These are phyloP conservation scores for Monoplex corrugatus DNA, from an alignment of 2,888 invertebrate genomes.

Conservation along the genomic window DNA sequence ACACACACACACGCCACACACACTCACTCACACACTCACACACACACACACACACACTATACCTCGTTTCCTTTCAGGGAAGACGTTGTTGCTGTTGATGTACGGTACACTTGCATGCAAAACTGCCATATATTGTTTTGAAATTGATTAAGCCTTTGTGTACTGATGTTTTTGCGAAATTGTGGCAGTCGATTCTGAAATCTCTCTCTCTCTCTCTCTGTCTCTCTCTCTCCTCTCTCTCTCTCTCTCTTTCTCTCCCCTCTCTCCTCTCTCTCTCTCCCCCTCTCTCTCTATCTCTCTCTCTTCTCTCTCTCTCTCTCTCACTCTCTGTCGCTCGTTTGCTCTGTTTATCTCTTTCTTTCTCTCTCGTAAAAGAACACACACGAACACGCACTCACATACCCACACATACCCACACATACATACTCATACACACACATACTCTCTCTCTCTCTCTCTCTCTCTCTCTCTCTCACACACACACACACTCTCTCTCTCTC, in stretches of 20 bases:
- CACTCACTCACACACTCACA: no score
- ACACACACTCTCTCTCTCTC: constrained; percentile 31
- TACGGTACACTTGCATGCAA: no score
- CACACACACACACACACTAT: no score
- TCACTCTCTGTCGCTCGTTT: no score
- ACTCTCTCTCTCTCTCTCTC: not conserved
- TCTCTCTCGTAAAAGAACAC: not conserved
- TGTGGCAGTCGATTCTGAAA: no score
- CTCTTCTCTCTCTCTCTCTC: not conserved
- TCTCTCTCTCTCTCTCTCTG: not conserved
- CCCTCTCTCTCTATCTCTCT: not conserved
- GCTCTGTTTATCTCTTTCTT: no score
- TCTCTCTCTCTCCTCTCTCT: not conserved
- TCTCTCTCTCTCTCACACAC: not conserved
- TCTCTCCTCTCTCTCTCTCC: not conserved
- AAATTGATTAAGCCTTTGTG: no score
- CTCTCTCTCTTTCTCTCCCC: not conserved
- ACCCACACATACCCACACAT: not conserved
- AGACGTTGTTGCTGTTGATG: no score
- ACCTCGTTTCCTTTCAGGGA: no score
- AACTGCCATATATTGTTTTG: no score
- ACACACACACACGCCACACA: no score
- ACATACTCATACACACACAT: not conserved
- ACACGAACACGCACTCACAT: not conserved
- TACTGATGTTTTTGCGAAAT: no score